Percentiles rank a stretch among this genome's conserved stretches.
These are phyloP conservation scores for Echinometra lucunter DNA, from an alignment of 53 echinoderm and acorn worm genomes.

Conservation along the genomic window DNA sequence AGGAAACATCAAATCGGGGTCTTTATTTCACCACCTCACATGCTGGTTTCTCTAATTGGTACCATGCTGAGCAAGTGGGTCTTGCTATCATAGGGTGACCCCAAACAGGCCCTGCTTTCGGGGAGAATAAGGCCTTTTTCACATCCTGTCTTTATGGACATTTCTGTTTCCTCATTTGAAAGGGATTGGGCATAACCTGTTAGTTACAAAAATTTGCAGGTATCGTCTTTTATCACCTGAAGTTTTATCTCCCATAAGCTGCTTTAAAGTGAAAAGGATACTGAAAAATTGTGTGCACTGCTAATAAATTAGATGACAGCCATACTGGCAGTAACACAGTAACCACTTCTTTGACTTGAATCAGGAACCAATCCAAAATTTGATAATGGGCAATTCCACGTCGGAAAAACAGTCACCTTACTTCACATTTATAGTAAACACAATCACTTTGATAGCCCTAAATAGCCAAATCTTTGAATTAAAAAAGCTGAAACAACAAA, in stretches of 20 bases:
- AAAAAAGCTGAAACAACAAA: too few species aligned
- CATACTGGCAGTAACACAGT: background rate
- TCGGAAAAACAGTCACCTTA: too few species aligned
- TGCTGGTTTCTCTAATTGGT: conserved; percentile 35
- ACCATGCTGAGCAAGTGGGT: background rate
- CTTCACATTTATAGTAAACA: too few species aligned
- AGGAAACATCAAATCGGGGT: conserved; percentile 18
- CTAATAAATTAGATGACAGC: background rate
- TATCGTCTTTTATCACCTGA: background rate
- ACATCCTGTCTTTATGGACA: background rate
- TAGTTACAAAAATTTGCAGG: background rate
- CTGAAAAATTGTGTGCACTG: background rate
- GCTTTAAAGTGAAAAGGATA: background rate
- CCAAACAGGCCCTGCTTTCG: background rate
- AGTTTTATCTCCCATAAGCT: background rate
- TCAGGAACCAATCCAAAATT: background rate
- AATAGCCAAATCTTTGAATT: too few species aligned
- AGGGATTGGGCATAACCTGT: too few species aligned
- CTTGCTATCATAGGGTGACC: background rate
- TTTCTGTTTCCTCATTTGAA: background rate
- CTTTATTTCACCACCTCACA: background rate
- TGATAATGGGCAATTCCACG: too few species aligned
- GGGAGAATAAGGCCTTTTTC: background rate
- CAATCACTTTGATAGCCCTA: too few species aligned
- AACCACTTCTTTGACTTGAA: background rate